Evolutionary conservation across 1,140 invertebrate species (phyloP).

Genomic region (Oppia nitens): DNA sequence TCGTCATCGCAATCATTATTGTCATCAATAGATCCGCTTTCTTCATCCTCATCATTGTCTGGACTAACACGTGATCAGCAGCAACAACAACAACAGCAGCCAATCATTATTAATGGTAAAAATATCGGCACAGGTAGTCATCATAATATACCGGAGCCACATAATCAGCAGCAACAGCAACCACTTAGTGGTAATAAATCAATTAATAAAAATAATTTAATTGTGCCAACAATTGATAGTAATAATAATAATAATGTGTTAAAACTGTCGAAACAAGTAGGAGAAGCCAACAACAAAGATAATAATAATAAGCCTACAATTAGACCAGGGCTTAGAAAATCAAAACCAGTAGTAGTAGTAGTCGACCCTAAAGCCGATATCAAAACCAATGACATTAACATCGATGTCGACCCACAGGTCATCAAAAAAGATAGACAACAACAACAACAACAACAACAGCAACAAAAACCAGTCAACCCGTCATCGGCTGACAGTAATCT

Average conservation of each 20-base stretch:
- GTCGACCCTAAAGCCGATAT: neutral
- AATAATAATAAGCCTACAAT: no score
- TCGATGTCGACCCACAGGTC: neutral
- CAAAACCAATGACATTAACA: neutral
- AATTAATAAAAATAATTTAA: no score
- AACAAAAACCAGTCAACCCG: no score
- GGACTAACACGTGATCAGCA: no score
- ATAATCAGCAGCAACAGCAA: neutral
- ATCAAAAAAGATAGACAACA: neutral
- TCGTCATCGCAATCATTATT: neutral
- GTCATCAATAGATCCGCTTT: slow-evolving; percentile 37
- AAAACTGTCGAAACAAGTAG: neutral
- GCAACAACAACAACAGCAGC: no score
- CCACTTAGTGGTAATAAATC: no score
- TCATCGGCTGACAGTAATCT: no score
- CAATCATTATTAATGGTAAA: neutral
- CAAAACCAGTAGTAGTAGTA: no score
- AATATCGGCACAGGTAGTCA: neutral
- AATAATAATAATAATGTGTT: neutral
- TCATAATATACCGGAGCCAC: neutral
- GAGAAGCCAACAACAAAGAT: neutral
- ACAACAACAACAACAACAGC: no score
- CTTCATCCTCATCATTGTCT: slow-evolving; percentile 46
- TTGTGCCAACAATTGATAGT: no score
- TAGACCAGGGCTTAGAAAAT: no score